phyloP scores from a whole-genome alignment of 2,888 invertebrate genomes.

The Yponomeuta cagnagella region DNA sequence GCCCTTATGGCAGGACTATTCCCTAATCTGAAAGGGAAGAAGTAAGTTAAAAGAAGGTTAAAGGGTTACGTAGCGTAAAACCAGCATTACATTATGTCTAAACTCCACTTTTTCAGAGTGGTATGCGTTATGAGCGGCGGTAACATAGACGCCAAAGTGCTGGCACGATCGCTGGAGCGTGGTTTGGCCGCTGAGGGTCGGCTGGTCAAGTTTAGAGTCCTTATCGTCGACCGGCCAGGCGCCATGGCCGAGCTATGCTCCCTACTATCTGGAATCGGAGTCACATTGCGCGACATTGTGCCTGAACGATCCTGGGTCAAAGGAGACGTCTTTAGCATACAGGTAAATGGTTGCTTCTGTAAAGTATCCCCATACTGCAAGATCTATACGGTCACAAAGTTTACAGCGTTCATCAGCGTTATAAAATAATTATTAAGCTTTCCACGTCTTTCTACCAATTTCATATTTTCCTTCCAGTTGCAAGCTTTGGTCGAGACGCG shows the following conservation, averaged over 20 bases:
- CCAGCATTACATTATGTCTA: neutral
- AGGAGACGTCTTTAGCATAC: slow-evolving; percentile 84
- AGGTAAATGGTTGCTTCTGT: slow-evolving; percentile 33
- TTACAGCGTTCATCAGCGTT: neutral
- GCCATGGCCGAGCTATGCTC: slow-evolving; percentile 89
- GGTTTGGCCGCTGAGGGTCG: slow-evolving; percentile 93
- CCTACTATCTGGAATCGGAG: slow-evolving; percentile 83
- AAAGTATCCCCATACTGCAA: neutral
- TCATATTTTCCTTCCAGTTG: slow-evolving; percentile 70
- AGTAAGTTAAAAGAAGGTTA: slow-evolving; percentile 71
- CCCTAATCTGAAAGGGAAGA: slow-evolving; percentile 89
- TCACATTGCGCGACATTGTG: slow-evolving; percentile 93
- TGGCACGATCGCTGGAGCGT: slow-evolving; percentile 90
- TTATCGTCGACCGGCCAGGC: slow-evolving; percentile 89
- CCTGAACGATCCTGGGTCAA: slow-evolving; percentile 97
- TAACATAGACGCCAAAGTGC: slow-evolving; percentile 92
- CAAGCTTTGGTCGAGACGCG: slow-evolving; percentile 92
- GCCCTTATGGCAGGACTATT: slow-evolving; percentile 86
- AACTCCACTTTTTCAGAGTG: slow-evolving; percentile 74
- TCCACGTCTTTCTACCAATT: neutral
- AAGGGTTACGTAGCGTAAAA: neutral
- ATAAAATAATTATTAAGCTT: neutral
- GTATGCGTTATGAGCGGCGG: slow-evolving; percentile 89
- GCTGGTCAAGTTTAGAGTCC: slow-evolving; percentile 74
- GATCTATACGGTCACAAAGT: too few species aligned